phyloP scores from a whole-genome alignment of 2,113 vertebrate genomes.

The Ochotona curzoniae region DNA sequence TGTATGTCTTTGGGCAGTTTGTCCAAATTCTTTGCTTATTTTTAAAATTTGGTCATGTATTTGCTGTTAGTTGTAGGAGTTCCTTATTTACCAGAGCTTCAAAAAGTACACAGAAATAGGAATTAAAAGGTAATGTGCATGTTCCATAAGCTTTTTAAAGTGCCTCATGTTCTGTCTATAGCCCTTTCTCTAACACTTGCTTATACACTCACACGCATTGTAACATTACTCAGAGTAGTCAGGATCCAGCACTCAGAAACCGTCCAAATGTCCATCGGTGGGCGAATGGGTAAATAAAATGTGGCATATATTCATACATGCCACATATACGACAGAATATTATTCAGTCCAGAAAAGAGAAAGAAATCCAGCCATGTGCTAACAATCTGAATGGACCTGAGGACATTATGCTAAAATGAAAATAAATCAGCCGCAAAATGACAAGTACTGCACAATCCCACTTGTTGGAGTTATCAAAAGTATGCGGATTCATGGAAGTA shows the following conservation, averaged over 20 bases:
- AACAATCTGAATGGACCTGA: background rate
- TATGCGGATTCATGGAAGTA: background rate
- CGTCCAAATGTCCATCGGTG: background rate
- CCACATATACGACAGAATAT: background rate
- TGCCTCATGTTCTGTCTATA: background rate
- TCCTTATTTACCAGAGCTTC: background rate
- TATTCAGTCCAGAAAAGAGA: background rate
- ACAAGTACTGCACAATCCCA: background rate
- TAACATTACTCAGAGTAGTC: background rate
- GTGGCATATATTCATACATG: background rate
- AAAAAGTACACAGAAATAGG: too few species aligned
- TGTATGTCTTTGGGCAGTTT: background rate
- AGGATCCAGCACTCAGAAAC: background rate
- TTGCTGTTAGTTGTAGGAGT: background rate
- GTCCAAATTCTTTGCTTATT: background rate
- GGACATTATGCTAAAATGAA: background rate
- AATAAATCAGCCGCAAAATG: slow-evolving; percentile 7
- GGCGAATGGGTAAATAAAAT: background rate
- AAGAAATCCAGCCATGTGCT: background rate
- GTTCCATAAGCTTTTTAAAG: too few species aligned
- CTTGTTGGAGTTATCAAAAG: background rate
- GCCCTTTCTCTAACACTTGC: background rate
- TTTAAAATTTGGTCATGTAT: background rate
- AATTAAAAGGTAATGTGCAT: too few species aligned
- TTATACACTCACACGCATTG: background rate